Evolutionary conservation across 2,797 vertebrate species (phyloP).

Genomic region (Rhynchotus rufescens): DNA sequence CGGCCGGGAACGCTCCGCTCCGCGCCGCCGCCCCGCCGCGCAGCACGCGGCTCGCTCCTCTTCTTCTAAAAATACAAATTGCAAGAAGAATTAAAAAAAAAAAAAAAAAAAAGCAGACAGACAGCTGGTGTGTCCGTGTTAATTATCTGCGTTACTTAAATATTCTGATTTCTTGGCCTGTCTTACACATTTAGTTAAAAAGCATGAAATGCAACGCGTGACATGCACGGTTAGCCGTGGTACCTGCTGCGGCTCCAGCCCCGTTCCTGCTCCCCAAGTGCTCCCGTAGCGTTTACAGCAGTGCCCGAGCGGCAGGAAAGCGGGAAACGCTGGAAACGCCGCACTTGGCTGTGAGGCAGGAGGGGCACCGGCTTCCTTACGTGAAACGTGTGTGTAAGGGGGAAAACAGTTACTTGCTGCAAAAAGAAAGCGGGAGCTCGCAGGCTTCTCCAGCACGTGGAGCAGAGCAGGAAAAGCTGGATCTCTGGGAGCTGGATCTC

Average conservation of each 20-base stretch:
- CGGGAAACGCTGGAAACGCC: not conserved
- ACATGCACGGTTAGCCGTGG: not conserved
- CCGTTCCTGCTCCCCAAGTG: not conserved
- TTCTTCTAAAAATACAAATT: not conserved
- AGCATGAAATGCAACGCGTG: not conserved
- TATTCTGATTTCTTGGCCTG: not conserved
- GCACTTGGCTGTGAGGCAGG: not conserved
- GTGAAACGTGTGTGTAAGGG: slow-evolving; percentile 47
- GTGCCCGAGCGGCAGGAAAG: not conserved
- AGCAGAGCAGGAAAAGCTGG: slow-evolving; percentile 10
- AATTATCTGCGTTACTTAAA: not conserved
- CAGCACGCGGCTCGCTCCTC: not conserved
- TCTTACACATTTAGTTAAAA: not conserved
- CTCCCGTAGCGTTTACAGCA: not conserved
- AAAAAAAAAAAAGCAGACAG: not conserved
- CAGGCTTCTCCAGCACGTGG: accelerated
- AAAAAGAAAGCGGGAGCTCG: not conserved
- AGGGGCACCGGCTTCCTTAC: slow-evolving; percentile 51
- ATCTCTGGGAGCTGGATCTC: slow-evolving; percentile 7
- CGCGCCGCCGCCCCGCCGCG: not conserved
- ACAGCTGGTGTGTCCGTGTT: not conserved
- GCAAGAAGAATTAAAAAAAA: not conserved
- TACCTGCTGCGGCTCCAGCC: not conserved
- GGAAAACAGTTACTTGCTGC: slow-evolving; percentile 1
- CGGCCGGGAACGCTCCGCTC: too few relatives aligned